Evolutionary conservation across 2,113 vertebrate species (phyloP), one percentile per base, ranked within the genome.

Genomic region (Pagrus major): DNA sequence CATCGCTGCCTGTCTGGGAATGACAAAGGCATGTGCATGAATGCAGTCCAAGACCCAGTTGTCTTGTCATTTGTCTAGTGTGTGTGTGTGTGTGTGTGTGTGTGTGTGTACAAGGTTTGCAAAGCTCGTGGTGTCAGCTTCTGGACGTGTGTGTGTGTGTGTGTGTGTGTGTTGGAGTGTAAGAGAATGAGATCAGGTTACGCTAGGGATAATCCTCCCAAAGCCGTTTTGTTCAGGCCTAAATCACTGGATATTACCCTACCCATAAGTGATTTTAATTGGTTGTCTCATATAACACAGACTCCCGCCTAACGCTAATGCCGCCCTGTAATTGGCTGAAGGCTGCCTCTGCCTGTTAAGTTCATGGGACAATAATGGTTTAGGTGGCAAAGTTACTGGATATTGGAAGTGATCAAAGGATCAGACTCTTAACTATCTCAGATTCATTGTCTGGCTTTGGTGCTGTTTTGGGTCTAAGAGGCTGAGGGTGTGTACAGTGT

Each of bases 241-340:
- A 92, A 93, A 93, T 92, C 90, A 88, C 68, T 91, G 90, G 86
- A 93, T 95, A 94, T 94, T 89, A 93, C 86, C 85, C 84, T 83
- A 65, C 80, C 88, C 89, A 91, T 93, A 95, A 95, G 92, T 94
- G 89, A 94, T 95, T 95, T 95, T 95, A 95, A 95, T 95, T 95
- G 94, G 93, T 84, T 89, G 89, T 95, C 93, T 94, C 91, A 86
- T 91, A 87, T 94, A 87, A 93, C 94, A 90, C 81, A 86, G 82
- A 72, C 85, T 79, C 76, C 88, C 59, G 88, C 88, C 86, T 86
- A 86, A 90, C 54, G 69, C 80, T 93, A 93, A 95, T 93, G 86
- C 92, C 52, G 64, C 70, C 65, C 92, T 89, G 86, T 92, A 91
- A 94, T 92, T 90, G 85, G 83, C 82, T 78, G 65, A 89, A 88